These are phyloP conservation scores for Astreopora myriophthalma DNA, from an alignment of 64 coral and sea anemone genomes.

Conservation along the genomic window DNA sequence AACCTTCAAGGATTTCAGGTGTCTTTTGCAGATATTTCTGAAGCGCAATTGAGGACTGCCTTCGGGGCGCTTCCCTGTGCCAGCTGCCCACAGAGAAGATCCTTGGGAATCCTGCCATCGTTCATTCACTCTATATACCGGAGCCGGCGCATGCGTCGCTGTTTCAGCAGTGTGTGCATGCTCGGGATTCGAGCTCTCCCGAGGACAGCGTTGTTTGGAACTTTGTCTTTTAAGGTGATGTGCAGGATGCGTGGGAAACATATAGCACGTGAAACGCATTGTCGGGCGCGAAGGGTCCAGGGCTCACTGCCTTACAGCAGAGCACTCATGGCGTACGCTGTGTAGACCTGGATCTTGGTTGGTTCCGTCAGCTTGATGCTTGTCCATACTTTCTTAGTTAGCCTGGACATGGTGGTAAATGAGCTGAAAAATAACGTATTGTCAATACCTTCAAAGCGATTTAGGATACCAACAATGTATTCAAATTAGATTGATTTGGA, in stretches of 20 bases:
- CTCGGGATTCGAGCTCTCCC: not conserved
- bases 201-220: not conserved
- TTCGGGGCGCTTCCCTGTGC: not conserved
- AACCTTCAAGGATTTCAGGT: not conserved
- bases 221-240: conserved; percentile 18
- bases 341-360: conserved; percentile 7
- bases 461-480: no score
- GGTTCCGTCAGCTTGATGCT: not conserved
- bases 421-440: no score
- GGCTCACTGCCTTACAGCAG: conserved; percentile 9
- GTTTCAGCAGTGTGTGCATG: not conserved
- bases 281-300: not conserved
- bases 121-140: not conserved
- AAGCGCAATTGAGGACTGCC: no score
- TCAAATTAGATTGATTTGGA: no score
- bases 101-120: conserved; percentile 1
- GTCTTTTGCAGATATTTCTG: no score
- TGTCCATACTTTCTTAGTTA: not conserved
- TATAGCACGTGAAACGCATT: not conserved
- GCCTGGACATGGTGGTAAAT: no score
- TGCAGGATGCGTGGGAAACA: not conserved
- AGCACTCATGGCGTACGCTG: not conserved
- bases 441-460: no score
- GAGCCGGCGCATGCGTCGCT: conserved; percentile 12
- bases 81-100: not conserved